Evolutionary conservation across 2,797 vertebrate genomes (phyloP).

Genomic region (Artibeus lituratus): DNA sequence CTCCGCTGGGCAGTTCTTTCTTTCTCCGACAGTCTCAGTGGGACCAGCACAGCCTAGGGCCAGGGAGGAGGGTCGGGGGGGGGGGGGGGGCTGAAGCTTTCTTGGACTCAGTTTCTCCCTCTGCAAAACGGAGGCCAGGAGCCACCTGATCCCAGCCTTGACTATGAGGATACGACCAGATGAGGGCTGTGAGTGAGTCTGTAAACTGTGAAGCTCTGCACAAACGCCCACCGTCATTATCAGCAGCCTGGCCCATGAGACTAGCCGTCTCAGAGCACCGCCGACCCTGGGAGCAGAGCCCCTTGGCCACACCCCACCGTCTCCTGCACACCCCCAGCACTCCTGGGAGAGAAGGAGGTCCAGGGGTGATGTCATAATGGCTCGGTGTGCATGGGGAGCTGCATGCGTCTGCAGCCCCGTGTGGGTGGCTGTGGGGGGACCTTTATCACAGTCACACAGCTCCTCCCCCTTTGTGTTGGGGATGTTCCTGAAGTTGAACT

Average conservation of each 20-base stretch:
- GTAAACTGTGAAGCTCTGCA: background rate
- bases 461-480: background rate
- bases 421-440: background rate
- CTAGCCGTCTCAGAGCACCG: background rate
- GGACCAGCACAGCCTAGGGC: too few relatives aligned
- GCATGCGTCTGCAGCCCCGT: accelerated
- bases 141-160: background rate
- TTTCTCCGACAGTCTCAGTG: background rate
- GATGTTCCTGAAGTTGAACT: background rate
- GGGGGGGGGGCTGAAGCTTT: background rate
- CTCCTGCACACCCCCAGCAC: background rate
- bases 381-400: accelerated
- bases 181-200: background rate
- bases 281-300: background rate
- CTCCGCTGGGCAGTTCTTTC: background rate
- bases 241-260: background rate
- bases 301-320: background rate
- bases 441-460: background rate
- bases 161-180: background rate
- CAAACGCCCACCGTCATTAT: background rate
- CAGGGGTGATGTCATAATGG: background rate
- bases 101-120: background rate
- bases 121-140: background rate
- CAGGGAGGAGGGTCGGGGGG: accelerated
- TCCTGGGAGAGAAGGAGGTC: background rate